Percentiles rank a stretch among this genome's conserved stretches.
Evolutionary conservation across 2,797 vertebrate genomes (phyloP).

Genomic region (Tamandua tetradactyla): DNA sequence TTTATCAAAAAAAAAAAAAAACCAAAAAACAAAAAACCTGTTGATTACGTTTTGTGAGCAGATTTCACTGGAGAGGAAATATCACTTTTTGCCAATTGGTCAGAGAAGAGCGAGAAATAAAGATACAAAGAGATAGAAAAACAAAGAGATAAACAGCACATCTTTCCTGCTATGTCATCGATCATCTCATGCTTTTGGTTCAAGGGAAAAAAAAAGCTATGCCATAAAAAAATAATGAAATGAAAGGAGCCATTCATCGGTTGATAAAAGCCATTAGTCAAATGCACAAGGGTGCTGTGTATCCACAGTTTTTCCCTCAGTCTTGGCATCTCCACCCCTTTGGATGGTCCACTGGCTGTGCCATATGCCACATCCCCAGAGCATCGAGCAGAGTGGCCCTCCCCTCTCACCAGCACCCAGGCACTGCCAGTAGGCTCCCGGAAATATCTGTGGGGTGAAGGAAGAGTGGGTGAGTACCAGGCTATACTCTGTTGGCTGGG

Average conservation of each 20-base stretch:
- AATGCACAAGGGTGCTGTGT: accelerated
- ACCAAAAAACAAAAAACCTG: neutral
- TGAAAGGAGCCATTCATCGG: too few relatives aligned
- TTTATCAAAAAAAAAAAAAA: neutral
- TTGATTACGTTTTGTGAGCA: neutral
- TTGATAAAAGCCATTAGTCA: neutral
- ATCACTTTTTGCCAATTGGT: accelerated
- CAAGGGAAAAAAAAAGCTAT: neutral
- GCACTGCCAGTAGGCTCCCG: too few relatives aligned
- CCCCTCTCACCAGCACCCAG: too few relatives aligned
- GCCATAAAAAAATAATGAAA: neutral
- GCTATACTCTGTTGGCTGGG: neutral
- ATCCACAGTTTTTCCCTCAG: accelerated
- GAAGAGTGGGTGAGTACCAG: neutral
- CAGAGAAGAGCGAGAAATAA: neutral
- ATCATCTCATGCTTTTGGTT: neutral
- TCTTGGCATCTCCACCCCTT: neutral
- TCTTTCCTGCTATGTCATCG: neutral
- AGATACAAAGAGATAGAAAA: neutral
- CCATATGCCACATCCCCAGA: accelerated
- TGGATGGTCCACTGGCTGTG: neutral
- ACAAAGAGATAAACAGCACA: neutral
- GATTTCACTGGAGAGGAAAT: neutral
- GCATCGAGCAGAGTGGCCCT: too few relatives aligned
- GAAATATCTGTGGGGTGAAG: neutral